These are phyloP conservation scores for Pagetopsis macropterus DNA, from an alignment of 2,797 vertebrate genomes.

Conservation along the genomic window DNA sequence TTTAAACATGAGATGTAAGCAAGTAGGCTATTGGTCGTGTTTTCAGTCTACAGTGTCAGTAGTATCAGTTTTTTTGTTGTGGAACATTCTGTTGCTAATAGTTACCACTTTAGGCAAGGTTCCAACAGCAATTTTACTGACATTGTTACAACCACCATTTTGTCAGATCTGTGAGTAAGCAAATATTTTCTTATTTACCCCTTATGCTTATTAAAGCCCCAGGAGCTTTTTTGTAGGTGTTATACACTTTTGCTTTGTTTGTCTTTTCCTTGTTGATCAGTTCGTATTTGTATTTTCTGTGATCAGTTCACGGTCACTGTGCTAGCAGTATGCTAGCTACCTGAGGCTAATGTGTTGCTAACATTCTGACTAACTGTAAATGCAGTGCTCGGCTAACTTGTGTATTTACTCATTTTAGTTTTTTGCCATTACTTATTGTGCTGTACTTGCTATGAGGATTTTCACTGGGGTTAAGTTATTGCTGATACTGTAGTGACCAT, in stretches of 20 bases:
- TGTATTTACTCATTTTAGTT: not conserved
- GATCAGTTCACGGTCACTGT: not conserved
- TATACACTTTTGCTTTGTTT: no score
- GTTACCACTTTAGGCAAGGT: no score
- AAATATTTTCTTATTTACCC: not conserved
- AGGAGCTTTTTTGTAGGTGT: not conserved
- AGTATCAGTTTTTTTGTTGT: no score
- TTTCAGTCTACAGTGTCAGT: not conserved
- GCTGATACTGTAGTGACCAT: no score
- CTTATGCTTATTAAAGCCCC: no score
- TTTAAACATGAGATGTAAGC: not conserved
- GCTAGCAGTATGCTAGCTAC: not conserved
- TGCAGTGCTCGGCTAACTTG: not conserved
- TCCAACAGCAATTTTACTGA: not conserved
- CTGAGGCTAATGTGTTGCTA: not conserved
- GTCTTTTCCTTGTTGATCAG: not conserved
- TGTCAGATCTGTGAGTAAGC: not conserved
- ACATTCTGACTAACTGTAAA: not conserved
- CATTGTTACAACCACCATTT: not conserved
- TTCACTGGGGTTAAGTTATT: not conserved
- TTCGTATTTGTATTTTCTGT: no score
- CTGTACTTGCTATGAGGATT: not conserved
- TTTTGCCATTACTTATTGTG: not conserved
- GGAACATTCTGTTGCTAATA: no score
- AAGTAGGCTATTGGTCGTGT: not conserved